A percentile compares a stretch with the other conserved stretches of the same genome.
These are phyloP conservation scores for Amitus sp. DNA, from an alignment of 2,888 invertebrate genomes.

Conservation along the genomic window DNA sequence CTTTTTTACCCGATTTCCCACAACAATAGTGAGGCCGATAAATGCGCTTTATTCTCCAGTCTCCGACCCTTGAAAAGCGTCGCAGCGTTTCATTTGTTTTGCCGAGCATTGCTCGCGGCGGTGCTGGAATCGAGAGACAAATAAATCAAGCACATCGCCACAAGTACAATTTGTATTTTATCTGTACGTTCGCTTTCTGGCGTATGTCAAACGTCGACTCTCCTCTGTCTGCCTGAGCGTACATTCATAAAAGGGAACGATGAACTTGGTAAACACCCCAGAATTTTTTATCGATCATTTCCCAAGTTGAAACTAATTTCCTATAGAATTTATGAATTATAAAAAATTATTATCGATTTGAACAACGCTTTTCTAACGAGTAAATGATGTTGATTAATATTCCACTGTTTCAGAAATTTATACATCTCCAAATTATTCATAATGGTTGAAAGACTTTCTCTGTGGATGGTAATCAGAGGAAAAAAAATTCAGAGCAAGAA, in stretches of 20 bases:
- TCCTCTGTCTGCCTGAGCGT: neutral
- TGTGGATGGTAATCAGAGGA: neutral
- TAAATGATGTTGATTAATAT: neutral
- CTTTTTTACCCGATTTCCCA: conserved; percentile 35
- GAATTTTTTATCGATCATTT: conserved; percentile 20
- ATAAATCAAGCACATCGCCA: conserved; percentile 29
- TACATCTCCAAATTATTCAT: neutral
- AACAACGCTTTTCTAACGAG: neutral
- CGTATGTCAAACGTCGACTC: neutral
- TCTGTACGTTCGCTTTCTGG: conserved; percentile 32
- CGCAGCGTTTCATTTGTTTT: conserved; percentile 54
- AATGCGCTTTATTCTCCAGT: conserved; percentile 39
- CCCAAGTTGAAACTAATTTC: neutral
- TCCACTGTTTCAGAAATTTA: neutral
- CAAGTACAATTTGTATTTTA: conserved; percentile 39
- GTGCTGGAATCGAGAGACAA: conserved; percentile 19
- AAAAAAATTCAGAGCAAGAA: conserved; percentile 8
- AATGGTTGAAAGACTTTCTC: neutral
- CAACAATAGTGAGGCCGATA: conserved; percentile 38
- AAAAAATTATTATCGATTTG: neutral
- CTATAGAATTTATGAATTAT: neutral
- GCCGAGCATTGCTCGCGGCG: conserved; percentile 51
- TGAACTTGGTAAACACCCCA: conserved; percentile 22
- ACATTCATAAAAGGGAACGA: neutral
- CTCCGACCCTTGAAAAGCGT: conserved; percentile 34